A percentile compares a stretch with the other conserved stretches of the same genome.
Evolutionary conservation across 2,888 invertebrate species (phyloP).

Genomic region (Temnothorax unifasciatus): DNA sequence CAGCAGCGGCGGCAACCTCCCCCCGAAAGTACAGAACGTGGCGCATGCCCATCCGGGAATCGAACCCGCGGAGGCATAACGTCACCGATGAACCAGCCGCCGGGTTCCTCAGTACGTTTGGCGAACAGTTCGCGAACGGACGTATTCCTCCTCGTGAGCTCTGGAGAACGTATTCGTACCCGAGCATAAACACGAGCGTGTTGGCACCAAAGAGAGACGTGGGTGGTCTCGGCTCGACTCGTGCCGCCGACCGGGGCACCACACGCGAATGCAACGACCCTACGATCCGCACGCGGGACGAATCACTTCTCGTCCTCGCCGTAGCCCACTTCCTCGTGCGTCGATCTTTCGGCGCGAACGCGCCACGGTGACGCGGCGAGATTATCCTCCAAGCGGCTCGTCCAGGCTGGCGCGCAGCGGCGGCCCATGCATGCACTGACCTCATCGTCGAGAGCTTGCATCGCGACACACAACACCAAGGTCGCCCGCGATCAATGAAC

Average conservation of each 20-base stretch:
- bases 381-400: not conserved
- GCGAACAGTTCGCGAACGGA: constrained; percentile 86
- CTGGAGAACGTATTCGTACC: constrained; percentile 71
- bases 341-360: constrained; percentile 14
- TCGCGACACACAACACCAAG: constrained; percentile 60
- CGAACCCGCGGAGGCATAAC: constrained; percentile 79
- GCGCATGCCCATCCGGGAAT: constrained; percentile 85
- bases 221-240: constrained; percentile 26
- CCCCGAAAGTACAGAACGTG: constrained; percentile 79
- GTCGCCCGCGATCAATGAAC: constrained; percentile 70
- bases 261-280: constrained; percentile 57
- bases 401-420: constrained; percentile 14
- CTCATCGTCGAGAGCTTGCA: constrained; percentile 49
- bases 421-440: constrained; percentile 54
- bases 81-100: constrained; percentile 84
- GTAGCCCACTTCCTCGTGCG: constrained; percentile 29
- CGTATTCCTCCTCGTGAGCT: constrained; percentile 76
- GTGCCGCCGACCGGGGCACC: constrained; percentile 27
- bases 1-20: constrained; percentile 59
- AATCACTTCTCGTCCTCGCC: constrained; percentile 38
- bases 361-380: not conserved
- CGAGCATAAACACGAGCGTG: constrained; percentile 65
- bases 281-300: constrained; percentile 39
- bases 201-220: constrained; percentile 17
- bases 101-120: constrained; percentile 85